Evolutionary conservation across 2,113 vertebrate genomes (phyloP), one percentile per base, ranked within the genome.

Genomic region (Boulengeromyrus knoepffleri): DNA sequence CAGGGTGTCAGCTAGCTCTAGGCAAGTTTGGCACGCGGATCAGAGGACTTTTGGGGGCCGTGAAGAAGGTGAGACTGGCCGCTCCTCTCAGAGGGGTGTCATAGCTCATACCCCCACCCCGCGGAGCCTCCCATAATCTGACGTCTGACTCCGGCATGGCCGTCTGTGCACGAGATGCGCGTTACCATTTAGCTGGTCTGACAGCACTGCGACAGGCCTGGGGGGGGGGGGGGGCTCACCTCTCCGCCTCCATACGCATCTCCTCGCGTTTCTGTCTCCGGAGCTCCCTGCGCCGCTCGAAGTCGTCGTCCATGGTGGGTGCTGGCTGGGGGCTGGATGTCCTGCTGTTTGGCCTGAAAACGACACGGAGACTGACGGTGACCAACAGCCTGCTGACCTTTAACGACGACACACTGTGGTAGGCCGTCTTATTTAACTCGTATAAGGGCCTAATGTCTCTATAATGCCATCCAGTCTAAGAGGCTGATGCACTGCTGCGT

Each of bases 261-360:
- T 99, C 99, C 94, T 99, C 99, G 13, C 99, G 96, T 94, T 99
- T 99, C 95, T 99, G 98, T 94, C 98, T 99, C 94, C 98, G 97
- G 90, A 98, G 96, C 89, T 99, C 99, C 94, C 98, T 95, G 95
- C 99, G 99, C 94, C 97, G 97, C 93, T 99, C 98, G 94, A 99
- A 99, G 94, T 99, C 96, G 91, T 96, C 98, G 56, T 99, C 99
- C 99, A 99, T 99, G 94, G 87, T 94, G 92, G 62, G 80, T 91
- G 83, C 70, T 62, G 49, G 88, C 90, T 91, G 91, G 74, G 91
- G 9, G 83, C 36, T n/a, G 42, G 45, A 21, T 21, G 42, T 46
- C 90, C 84, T 90, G 52, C 85, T 86, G 90, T 92, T 89, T 21
- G 92, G 87, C 89, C 94, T 95, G 91, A 47, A 92, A 94, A 36